phyloP scores from a whole-genome alignment of 2,113 vertebrate genomes.

The Calonectris borealis region DNA sequence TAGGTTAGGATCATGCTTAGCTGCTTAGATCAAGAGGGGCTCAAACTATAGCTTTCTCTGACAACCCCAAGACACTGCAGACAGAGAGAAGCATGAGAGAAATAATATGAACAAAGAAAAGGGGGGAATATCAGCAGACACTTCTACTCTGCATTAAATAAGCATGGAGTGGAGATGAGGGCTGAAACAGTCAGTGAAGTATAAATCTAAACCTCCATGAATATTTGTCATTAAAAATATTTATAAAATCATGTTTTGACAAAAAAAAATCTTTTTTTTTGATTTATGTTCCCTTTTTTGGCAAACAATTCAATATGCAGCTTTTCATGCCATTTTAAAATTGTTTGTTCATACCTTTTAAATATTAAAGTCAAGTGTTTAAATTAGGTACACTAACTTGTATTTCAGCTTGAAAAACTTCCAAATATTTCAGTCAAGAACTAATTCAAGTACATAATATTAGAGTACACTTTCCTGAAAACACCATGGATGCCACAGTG shows the following conservation, averaged over 20 bases:
- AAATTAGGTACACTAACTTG: neutral
- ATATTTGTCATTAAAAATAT: neutral
- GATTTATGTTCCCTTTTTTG: neutral
- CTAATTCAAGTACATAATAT: neutral
- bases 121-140: neutral
- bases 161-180: neutral
- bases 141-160: neutral
- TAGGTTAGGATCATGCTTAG: neutral
- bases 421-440: neutral
- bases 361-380: neutral
- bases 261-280: neutral
- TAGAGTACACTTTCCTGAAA: neutral
- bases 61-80: neutral
- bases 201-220: neutral
- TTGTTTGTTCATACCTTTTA: neutral
- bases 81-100: neutral
- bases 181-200: neutral
- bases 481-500: neutral
- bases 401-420: neutral
- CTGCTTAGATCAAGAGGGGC: neutral
- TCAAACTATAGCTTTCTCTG: neutral
- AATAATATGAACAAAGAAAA: neutral
- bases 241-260: neutral
- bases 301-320: neutral
- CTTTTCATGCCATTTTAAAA: neutral